Conservation (phyloP, 2,113 vertebrate species). For the Muntiacus muntjak region DNA sequence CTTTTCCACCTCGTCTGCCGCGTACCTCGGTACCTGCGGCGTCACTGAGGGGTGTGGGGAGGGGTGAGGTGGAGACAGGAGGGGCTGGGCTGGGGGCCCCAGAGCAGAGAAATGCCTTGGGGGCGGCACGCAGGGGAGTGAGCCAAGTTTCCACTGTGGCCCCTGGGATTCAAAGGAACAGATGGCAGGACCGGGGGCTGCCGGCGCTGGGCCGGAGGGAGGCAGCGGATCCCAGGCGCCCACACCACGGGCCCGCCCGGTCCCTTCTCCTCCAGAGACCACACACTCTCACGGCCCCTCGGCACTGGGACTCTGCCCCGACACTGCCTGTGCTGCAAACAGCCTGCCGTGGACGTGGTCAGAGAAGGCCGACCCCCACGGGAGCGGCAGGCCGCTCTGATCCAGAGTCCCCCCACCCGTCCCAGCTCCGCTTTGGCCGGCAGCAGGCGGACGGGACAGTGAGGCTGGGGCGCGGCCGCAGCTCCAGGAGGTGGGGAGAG, state of each 20-base stretch:
- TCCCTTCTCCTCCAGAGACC: background rate
- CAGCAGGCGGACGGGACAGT: fast-evolving
- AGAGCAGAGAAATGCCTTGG: background rate
- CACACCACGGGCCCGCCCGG: fast-evolving
- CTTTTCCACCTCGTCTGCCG: background rate
- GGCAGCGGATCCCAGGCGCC: background rate
- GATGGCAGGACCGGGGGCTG: background rate
- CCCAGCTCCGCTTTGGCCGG: background rate
- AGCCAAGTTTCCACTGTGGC: background rate
- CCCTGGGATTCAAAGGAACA: background rate
- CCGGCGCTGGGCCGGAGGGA: background rate
- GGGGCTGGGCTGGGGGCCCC: background rate
- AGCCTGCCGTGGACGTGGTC: background rate
- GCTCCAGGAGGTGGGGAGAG: background rate
- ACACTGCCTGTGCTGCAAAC: background rate
- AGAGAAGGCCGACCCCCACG: background rate
- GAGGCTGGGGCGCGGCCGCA: background rate
- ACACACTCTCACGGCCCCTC: background rate
- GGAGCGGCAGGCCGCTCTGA: background rate
- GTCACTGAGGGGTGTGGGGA: background rate
- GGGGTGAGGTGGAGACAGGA: background rate
- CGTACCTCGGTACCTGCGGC: background rate
- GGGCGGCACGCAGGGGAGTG: background rate
- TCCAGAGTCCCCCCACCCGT: background rate
- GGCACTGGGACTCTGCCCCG: background rate